These are phyloP conservation scores for Lutjanus erythropterus DNA, from an alignment of 2,113 vertebrate species.

Conservation along the genomic window DNA sequence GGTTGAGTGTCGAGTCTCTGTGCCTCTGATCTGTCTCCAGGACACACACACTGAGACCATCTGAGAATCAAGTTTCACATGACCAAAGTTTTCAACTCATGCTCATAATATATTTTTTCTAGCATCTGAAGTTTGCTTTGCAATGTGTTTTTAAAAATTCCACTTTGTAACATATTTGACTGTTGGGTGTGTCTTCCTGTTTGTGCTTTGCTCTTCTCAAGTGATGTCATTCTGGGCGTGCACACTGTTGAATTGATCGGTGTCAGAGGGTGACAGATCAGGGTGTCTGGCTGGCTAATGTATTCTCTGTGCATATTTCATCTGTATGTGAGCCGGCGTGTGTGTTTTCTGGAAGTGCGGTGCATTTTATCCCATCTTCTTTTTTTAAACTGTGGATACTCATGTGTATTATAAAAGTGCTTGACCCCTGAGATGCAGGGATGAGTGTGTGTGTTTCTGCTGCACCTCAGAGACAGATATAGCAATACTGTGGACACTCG, in stretches of 20 bases:
- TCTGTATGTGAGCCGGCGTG: conserved; percentile 38
- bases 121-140: not conserved
- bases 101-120: not conserved
- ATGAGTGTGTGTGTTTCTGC: conserved; percentile 28
- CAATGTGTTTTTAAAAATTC: not conserved
- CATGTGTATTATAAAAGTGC: not conserved
- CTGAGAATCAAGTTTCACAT: not conserved
- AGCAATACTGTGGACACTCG: conserved; percentile 21
- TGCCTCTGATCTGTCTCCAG: conserved; percentile 30
- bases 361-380: conserved; percentile 2
- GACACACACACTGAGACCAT: not conserved
- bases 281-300: conserved; percentile 54
- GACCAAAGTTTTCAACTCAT: not conserved
- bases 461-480: conserved; percentile 33
- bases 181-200: conserved; percentile 17
- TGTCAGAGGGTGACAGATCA: conserved; percentile 61
- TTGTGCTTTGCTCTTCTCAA: conserved; percentile 40
- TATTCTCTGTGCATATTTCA: conserved; percentile 56
- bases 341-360: conserved; percentile 20
- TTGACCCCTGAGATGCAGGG: conserved; percentile 19
- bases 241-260: conserved; percentile 56
- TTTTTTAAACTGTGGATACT: not conserved
- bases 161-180: not conserved
- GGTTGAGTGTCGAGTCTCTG: conserved; percentile 10
- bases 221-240: conserved; percentile 59